Base-by-base conservation (phyloP, 1,140 invertebrate species). In the Drosophila takahashii region DNA sequence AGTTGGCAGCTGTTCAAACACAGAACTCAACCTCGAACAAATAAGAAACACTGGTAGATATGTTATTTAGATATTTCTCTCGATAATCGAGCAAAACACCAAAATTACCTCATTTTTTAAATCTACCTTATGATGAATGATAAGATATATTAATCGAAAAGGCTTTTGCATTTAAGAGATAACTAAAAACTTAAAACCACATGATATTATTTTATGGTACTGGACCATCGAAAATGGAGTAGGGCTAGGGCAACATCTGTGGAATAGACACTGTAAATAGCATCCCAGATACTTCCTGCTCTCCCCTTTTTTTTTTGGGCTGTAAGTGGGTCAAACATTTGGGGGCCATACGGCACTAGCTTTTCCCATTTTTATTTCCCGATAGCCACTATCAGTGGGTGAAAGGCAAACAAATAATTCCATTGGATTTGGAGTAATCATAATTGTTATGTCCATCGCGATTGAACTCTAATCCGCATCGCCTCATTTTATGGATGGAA, bases 381-480 rank as follows among this genome's bases (percentile, higher is more conserved):
- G 45, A 65, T 74, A 65, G 71, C 18, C 26, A 32, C 69, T 76
- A 75, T 66, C 61, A 51, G 64, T 65, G 64, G 45, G n/a, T 29
- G 45, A 15, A 50, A 3, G 9, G 15, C 8, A 26, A 50, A 50
- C 27, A 26, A 65, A 61, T 41, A 41, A 51, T 51, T 15, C 45
- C n/a, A 22, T 6, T 36, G 22, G 29, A 22, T 26, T 15, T 22
- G n/a, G 3, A 18, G 22, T 60, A 54, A 58, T 75, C 52, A 75
- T 75, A 64, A 75, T 75, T 61, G 52, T 65, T 65, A 75, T 75
- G 72, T 50, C 29, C 47, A 37, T 27, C 34, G 53, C 62, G 75
- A 76, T 76, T 76, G 72, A 76, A 76, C 52, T 76, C 60, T 66
- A 76, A 66, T 66, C 72, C 71, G 52, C 42, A 76, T 76, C 72